phyloP scores from a whole-genome alignment of 2,888 invertebrate species.

The Eristalis intricaria region DNA sequence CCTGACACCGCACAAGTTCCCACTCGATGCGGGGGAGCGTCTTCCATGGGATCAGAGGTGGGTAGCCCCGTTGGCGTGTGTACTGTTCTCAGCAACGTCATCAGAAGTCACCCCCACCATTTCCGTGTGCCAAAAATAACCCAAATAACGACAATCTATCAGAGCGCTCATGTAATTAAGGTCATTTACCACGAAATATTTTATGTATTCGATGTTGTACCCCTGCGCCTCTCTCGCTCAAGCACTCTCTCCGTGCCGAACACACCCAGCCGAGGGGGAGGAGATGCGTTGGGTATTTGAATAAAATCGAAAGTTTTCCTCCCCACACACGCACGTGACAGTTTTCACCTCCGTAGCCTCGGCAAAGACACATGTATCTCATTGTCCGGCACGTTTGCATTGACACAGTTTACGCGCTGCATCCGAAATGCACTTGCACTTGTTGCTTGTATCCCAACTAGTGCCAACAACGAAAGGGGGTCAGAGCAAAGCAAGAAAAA shows the following conservation, averaged over 20 bases:
- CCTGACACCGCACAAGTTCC: neutral
- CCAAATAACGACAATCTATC: neutral
- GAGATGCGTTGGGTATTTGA: constrained; percentile 22
- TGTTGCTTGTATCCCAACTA: constrained; percentile 63
- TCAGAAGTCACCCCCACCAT: neutral
- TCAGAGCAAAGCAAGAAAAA: constrained; percentile 48
- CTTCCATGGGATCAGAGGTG: too few species aligned
- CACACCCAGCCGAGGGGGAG: neutral
- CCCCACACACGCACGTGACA: constrained; percentile 49
- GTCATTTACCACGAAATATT: constrained; percentile 21
- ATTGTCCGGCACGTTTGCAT: constrained; percentile 49
- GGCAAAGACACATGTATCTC: constrained; percentile 17
- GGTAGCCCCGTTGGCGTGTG: neutral
- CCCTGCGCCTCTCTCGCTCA: neutral
- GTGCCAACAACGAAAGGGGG: constrained; percentile 19
- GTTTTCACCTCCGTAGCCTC: constrained; percentile 3
- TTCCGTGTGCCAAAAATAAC: constrained; percentile 17
- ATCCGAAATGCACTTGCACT: constrained; percentile 66
- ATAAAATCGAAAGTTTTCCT: constrained; percentile 60
- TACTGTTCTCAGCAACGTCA: neutral
- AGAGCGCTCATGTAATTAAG: constrained; percentile 8
- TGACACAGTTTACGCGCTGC: constrained; percentile 60
- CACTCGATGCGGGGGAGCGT: neutral
- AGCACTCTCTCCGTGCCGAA: neutral
- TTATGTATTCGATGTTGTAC: neutral